Evolutionary conservation across 2,888 invertebrate species (phyloP).

Genomic region (Asteroscopus sphinx): DNA sequence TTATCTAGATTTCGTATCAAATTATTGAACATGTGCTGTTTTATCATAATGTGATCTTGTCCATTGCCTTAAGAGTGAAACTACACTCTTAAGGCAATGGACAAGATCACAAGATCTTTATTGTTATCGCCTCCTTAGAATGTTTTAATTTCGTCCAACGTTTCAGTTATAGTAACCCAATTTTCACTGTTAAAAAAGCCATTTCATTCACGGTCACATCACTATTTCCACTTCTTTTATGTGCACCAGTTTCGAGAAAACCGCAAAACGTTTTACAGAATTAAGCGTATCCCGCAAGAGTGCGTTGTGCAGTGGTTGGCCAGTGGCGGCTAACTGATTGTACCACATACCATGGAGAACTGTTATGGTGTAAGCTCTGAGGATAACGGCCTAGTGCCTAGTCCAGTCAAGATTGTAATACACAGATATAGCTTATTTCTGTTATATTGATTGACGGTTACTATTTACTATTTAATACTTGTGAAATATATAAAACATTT

Average conservation of each 20-base stretch:
- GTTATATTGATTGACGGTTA: constrained; percentile 31
- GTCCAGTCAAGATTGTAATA: constrained; percentile 49
- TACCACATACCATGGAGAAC: constrained; percentile 68
- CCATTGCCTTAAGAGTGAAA: constrained; percentile 29
- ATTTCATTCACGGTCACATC: constrained; percentile 5
- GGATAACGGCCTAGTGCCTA: constrained; percentile 68
- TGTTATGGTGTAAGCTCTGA: constrained; percentile 66
- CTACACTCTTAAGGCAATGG: too few species aligned
- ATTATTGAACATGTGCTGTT: constrained; percentile 22
- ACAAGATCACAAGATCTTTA: constrained; percentile 6
- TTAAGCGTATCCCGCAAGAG: constrained; percentile 59
- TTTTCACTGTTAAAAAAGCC: neutral
- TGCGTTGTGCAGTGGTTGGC: constrained; percentile 54
- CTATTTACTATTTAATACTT: neutral
- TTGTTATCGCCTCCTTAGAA: constrained; percentile 5
- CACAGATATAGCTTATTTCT: constrained; percentile 42
- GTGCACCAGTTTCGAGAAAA: constrained; percentile 26
- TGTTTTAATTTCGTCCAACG: constrained; percentile 4
- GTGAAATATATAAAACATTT: too few species aligned
- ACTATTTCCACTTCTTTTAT: constrained; percentile 8
- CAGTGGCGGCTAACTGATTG: constrained; percentile 68
- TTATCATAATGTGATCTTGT: constrained; percentile 41
- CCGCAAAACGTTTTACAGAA: constrained; percentile 36
- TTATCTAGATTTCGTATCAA: constrained; percentile 38
- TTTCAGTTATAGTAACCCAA: constrained; percentile 9